A percentile compares a stretch with the other conserved stretches of the same genome.
Evolutionary conservation across 1,140 invertebrate genomes (phyloP).

Genomic region (Trichonephila clavata): DNA sequence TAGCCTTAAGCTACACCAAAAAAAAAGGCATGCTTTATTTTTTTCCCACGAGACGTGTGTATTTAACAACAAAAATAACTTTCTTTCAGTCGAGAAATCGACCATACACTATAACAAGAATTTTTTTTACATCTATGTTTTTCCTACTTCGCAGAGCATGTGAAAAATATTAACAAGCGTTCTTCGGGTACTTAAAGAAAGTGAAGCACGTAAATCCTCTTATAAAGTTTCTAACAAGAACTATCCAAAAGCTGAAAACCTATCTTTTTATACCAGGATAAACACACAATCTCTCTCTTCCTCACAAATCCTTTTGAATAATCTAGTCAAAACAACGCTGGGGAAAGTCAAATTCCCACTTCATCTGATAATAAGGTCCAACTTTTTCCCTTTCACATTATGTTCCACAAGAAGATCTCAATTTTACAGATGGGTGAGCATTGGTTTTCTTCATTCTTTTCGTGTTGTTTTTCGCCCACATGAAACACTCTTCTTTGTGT

Average conservation of each 20-base stretch:
- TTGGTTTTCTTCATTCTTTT: conserved; percentile 18
- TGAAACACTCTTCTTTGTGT: not conserved
- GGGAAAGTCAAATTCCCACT: conserved; percentile 38
- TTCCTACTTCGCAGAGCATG: not conserved
- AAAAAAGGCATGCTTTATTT: not conserved
- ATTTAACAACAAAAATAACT: not conserved
- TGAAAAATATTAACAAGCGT: not conserved
- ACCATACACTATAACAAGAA: not conserved
- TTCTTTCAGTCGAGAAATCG: not conserved
- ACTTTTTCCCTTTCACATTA: not conserved
- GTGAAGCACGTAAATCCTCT: not conserved
- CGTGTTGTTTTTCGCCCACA: conserved; percentile 24
- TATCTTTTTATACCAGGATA: not conserved
- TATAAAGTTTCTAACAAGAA: not conserved
- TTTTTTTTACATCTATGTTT: not conserved
- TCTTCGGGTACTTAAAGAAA: not conserved
- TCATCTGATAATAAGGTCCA: conserved; percentile 26
- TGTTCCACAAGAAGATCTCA: not conserved
- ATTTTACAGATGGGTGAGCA: conserved; percentile 53
- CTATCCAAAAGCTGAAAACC: not conserved
- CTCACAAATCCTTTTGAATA: not conserved
- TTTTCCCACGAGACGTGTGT: conserved; percentile 1
- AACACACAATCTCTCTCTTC: not conserved
- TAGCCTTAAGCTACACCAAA: too few relatives aligned
- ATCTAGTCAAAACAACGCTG: conserved; percentile 6